Percentiles rank a stretch among this genome's conserved stretches.
Evolutionary conservation across 2,797 vertebrate genomes (phyloP).

Genomic region (Lateolabrax maculatus): DNA sequence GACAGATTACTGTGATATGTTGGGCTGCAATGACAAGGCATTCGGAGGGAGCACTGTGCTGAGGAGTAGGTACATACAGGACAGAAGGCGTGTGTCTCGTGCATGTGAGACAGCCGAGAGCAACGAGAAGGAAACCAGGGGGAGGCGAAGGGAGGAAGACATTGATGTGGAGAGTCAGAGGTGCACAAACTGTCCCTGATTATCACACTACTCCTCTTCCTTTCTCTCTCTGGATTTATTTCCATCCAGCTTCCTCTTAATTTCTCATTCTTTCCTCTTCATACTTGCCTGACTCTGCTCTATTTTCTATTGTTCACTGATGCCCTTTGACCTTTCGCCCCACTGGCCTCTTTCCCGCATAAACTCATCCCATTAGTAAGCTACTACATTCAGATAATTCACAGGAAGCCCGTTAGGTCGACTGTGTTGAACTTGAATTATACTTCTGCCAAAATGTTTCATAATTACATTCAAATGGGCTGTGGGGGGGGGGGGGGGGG

Average conservation of each 20-base stretch:
- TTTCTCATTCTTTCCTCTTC: neutral
- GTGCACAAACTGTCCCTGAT: neutral
- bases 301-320: constrained; percentile 36
- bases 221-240: constrained; percentile 12
- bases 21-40: constrained; percentile 24
- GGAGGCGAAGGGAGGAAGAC: neutral
- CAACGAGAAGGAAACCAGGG: neutral
- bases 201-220: neutral
- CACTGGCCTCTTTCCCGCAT: constrained; percentile 32
- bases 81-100: neutral
- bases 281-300: constrained; percentile 12
- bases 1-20: constrained; percentile 16
- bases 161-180: neutral
- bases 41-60: constrained; percentile 17
- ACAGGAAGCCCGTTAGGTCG: constrained; percentile 31
- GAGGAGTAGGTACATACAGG: constrained; percentile 14
- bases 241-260: neutral
- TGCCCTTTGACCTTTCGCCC: constrained; percentile 44
- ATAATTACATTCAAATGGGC: constrained; percentile 47
- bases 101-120: neutral
- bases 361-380: constrained; percentile 45
- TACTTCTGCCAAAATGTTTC: constrained; percentile 33
- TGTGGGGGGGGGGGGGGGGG: neutral
- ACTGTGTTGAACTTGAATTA: constrained; percentile 49
- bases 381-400: constrained; percentile 42